Evolutionary conservation across 2,888 invertebrate species (phyloP).

Genomic region (Dichetophora obliterata): DNA sequence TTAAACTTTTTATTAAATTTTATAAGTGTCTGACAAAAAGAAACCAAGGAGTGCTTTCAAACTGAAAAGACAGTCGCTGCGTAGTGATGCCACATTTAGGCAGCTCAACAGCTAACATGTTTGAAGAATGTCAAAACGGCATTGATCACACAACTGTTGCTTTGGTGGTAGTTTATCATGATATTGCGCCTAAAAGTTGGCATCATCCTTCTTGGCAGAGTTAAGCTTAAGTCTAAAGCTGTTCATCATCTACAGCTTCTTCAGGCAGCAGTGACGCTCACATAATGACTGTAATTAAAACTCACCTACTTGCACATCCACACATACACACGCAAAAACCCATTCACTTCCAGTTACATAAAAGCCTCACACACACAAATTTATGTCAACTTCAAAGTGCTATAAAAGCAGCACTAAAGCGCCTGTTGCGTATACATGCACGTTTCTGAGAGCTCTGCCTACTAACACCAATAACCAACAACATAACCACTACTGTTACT

Average conservation of each 20-base stretch:
- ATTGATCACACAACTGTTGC: slow-evolving; percentile 2
- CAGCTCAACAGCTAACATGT: not conserved
- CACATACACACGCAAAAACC: slow-evolving; percentile 6
- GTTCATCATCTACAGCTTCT: not conserved
- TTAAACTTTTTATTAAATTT: not conserved
- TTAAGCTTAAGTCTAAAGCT: not conserved
- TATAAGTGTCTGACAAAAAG: not conserved
- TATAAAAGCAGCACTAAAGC: not conserved
- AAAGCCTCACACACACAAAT: not conserved
- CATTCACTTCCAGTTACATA: not conserved
- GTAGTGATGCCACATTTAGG: no score
- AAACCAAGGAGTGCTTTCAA: not conserved
- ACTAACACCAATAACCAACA: not conserved
- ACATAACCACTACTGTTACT: not conserved
- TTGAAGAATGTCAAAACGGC: not conserved
- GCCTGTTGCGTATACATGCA: not conserved
- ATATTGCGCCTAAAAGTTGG: slow-evolving; percentile 16
- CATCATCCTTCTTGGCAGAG: not conserved
- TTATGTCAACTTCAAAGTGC: slow-evolving; percentile 11
- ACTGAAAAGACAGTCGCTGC: no score
- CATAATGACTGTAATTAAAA: slow-evolving; percentile 31
- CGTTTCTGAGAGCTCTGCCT: not conserved
- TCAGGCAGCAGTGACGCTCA: not conserved
- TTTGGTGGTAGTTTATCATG: not conserved
- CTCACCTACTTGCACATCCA: slow-evolving; percentile 4